phyloP scores from a whole-genome alignment of 2,888 invertebrate genomes.

The Sarcophaga carnaria region DNA sequence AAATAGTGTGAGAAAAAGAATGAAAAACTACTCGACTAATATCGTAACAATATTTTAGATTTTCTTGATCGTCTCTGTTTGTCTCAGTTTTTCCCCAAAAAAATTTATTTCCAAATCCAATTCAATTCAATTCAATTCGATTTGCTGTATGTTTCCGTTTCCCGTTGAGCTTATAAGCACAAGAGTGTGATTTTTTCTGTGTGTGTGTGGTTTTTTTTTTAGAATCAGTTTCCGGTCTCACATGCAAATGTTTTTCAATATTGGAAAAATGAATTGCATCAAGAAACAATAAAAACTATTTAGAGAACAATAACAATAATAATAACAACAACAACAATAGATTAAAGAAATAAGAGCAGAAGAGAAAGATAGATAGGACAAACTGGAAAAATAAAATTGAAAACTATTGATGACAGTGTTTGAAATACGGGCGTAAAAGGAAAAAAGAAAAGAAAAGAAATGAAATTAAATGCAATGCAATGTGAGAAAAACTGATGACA shows the following conservation, averaged over 20 bases:
- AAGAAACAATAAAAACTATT: conserved; percentile 31
- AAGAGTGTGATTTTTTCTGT: not conserved
- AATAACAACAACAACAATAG: no score
- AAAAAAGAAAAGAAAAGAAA: not conserved
- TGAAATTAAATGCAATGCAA: not conserved
- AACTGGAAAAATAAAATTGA: conserved; percentile 13
- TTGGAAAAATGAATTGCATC: not conserved
- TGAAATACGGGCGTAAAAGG: not conserved
- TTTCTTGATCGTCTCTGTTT: conserved; percentile 6
- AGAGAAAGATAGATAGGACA: not conserved
- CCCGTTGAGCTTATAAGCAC: not conserved
- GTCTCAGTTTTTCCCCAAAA: not conserved
- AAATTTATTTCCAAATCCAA: conserved; percentile 40
- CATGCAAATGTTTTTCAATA: conserved; percentile 31
- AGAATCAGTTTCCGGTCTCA: not conserved
- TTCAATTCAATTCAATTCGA: conserved; percentile 37
- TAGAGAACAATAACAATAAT: no score
- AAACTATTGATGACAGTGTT: conserved; percentile 35
- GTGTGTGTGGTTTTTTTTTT: not conserved
- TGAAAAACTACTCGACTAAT: conserved; percentile 7
- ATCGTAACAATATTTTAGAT: conserved; percentile 34
- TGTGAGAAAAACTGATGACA: conserved; percentile 21
- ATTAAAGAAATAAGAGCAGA: not conserved
- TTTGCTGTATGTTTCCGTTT: conserved; percentile 43
- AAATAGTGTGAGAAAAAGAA: no score